Evolutionary conservation across 2,888 invertebrate species (phyloP).

Genomic region (Tinea pellionella): DNA sequence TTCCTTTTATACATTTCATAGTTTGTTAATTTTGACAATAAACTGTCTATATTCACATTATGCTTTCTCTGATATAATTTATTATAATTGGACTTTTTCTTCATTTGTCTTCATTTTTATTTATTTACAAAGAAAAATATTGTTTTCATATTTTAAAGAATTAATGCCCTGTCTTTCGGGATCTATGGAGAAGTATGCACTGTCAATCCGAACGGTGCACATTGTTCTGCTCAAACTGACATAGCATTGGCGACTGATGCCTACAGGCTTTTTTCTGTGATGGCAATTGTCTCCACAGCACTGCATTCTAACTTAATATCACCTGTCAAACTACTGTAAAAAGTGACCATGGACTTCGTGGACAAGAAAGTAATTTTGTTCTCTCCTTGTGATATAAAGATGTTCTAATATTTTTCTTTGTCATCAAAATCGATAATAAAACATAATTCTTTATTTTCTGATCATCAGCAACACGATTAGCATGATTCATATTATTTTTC

Average conservation of each 20-base stretch:
- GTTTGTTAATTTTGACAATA: conserved; percentile 37
- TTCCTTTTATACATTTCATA: conserved; percentile 42
- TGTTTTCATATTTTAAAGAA: conserved; percentile 23
- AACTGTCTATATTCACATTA: conserved; percentile 34
- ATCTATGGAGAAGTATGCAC: no score
- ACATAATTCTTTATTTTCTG: conserved; percentile 29
- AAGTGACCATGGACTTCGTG: no score
- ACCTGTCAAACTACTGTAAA: no score
- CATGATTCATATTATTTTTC: conserved; percentile 56
- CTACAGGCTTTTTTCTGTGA: no score
- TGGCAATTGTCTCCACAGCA: no score
- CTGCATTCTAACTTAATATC: no score
- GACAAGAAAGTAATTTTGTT: not conserved
- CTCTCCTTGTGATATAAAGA: not conserved
- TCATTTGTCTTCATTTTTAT: conserved; percentile 32
- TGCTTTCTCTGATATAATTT: conserved; percentile 52
- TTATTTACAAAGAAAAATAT: conserved; percentile 44
- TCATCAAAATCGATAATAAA: conserved; percentile 28
- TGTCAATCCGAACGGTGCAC: no score
- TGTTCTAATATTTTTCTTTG: conserved; percentile 49
- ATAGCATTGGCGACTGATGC: no score
- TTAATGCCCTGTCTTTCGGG: no score
- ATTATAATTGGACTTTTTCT: conserved; percentile 31
- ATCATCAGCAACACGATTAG: conserved; percentile 41
- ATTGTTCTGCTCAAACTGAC: no score